Evolutionary conservation across 2,113 vertebrate species (phyloP).

Genomic region (Butastur rufipennis): DNA sequence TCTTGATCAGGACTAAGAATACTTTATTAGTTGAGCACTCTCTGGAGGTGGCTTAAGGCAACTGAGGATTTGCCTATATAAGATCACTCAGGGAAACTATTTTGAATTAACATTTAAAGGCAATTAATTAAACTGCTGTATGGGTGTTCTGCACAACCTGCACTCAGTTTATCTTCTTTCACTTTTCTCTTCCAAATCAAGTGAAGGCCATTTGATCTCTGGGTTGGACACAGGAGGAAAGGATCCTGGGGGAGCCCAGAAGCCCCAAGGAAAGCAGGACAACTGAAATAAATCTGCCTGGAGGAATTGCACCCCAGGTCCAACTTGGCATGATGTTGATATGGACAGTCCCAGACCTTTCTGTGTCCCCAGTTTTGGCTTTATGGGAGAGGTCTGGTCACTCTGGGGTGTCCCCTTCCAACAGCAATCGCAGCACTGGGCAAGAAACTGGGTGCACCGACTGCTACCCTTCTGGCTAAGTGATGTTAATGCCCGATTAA

Average conservation of each 20-base stretch:
- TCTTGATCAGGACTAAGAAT: neutral
- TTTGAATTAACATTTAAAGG: slow-evolving; percentile 16
- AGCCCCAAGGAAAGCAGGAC: neutral
- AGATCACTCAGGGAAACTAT: slow-evolving; percentile 4
- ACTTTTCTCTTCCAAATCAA: neutral
- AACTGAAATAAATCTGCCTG: neutral
- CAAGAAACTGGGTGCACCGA: neutral
- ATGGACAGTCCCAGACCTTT: neutral
- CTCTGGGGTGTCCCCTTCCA: neutral
- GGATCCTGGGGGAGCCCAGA: neutral
- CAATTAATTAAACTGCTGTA: slow-evolving; percentile 7
- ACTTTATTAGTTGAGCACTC: neutral
- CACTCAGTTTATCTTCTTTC: neutral
- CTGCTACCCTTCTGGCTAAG: neutral
- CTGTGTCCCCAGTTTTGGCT: neutral
- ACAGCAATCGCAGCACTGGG: accelerated
- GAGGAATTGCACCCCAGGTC: neutral
- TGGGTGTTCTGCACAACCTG: neutral
- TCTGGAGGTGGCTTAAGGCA: slow-evolving; percentile 11
- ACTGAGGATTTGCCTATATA: neutral
- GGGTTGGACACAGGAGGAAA: neutral
- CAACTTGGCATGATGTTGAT: neutral
- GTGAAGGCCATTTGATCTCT: neutral
- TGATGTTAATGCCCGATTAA: neutral
- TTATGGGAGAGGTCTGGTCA: neutral